Conservation (phyloP, 2,888 invertebrate genomes). For the Spilosoma lubricipeda region DNA sequence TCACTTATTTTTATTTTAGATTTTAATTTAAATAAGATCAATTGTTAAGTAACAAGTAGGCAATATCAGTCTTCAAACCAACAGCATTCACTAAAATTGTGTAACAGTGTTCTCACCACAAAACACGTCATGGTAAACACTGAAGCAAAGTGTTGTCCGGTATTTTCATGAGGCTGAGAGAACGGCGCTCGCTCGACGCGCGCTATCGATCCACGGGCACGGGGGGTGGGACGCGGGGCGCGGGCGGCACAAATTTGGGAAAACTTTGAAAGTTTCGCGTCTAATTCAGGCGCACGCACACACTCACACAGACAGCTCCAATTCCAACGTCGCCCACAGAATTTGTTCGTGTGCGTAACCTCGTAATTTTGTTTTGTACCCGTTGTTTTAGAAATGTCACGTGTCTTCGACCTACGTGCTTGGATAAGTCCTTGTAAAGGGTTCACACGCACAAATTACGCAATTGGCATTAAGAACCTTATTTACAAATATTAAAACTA, state of each 20-base stretch:
- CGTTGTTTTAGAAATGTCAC: conserved; percentile 79
- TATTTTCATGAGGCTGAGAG: conserved; percentile 80
- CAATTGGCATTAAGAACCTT: conserved; percentile 44
- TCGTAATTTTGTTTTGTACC: conserved; percentile 82
- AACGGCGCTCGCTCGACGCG: conserved; percentile 76
- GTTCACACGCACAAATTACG: conserved; percentile 54
- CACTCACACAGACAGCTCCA: conserved; percentile 66
- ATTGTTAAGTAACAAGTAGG: conserved; percentile 16
- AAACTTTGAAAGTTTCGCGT: conserved; percentile 87
- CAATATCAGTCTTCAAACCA: conserved; percentile 50
- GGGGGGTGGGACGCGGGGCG: conserved; percentile 61
- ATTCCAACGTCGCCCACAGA: conserved; percentile 67
- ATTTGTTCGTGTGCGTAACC: conserved; percentile 52
- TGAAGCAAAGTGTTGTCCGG: conserved; percentile 81
- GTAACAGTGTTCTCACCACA: conserved; percentile 66
- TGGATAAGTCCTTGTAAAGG: conserved; percentile 64
- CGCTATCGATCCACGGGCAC: conserved; percentile 79
- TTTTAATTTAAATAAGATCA: not conserved
- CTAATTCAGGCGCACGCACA: conserved; percentile 87
- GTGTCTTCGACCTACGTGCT: conserved; percentile 77
- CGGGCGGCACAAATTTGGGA: conserved; percentile 85
- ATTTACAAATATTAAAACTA: conserved; percentile 30
- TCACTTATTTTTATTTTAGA: not conserved
- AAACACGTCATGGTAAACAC: conserved; percentile 76
- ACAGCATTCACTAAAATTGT: conserved; percentile 55